These are phyloP conservation scores for Acanthosepion pharaonis DNA, from an alignment of 2,888 invertebrate genomes.

Conservation along the genomic window DNA sequence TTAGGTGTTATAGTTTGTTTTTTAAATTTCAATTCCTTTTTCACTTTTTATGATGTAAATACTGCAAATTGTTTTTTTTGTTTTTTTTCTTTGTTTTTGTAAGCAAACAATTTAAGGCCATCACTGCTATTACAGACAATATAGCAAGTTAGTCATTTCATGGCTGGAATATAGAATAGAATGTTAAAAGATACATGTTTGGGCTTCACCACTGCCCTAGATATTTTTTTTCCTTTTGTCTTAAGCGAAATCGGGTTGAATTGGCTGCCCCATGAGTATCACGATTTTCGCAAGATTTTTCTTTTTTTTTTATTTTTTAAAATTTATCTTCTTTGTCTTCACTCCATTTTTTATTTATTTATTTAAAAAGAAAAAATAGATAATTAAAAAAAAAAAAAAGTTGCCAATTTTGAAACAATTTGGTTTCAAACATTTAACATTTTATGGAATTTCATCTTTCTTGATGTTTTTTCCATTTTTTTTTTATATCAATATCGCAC, in stretches of 20 bases:
- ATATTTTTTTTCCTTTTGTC: neutral
- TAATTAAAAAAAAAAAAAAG: slow-evolving; percentile 4
- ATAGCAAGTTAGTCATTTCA: slow-evolving; percentile 40
- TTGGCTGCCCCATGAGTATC: slow-evolving; percentile 48
- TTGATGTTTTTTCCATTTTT: neutral
- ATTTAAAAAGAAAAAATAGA: neutral
- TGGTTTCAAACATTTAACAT: slow-evolving; percentile 5
- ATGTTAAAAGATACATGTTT: slow-evolving; percentile 36
- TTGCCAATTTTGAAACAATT: slow-evolving; percentile 9
- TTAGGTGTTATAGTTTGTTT: neutral
- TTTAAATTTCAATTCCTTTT: neutral
- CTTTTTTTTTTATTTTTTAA: neutral
- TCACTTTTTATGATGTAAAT: slow-evolving; percentile 4
- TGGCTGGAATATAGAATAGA: slow-evolving; percentile 46
- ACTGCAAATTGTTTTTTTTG: neutral
- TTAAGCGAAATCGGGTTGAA: slow-evolving; percentile 40
- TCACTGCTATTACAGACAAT: slow-evolving; percentile 48
- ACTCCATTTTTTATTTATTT: neutral
- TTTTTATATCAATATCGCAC: slow-evolving; percentile 18
- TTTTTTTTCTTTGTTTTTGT: neutral
- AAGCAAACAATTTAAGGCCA: slow-evolving; percentile 43
- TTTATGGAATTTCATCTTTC: slow-evolving; percentile 6
- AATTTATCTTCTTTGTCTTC: slow-evolving; percentile 40
- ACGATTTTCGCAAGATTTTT: slow-evolving; percentile 41
- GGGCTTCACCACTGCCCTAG: neutral